These are phyloP conservation scores for Pimephales promelas DNA, from an alignment of 2,113 vertebrate species.

Conservation along the genomic window DNA sequence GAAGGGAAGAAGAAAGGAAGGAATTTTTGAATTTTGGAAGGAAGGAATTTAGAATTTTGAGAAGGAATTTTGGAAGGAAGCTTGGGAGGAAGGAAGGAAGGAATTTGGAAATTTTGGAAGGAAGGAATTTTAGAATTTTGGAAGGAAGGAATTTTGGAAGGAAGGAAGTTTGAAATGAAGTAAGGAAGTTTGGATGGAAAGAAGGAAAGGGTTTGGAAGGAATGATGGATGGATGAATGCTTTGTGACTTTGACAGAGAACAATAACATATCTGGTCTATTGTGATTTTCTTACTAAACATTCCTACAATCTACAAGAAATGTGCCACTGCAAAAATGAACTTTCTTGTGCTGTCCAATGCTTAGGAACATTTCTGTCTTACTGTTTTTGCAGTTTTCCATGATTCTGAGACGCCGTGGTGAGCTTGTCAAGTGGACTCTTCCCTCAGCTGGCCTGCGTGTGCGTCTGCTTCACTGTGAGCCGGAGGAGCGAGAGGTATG, in stretches of 20 bases:
- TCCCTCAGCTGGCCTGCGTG: background rate
- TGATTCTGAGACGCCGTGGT: background rate
- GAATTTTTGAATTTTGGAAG: no score
- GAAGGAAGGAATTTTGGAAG: no score
- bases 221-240: background rate
- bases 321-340: background rate
- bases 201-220: no score
- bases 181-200: no score
- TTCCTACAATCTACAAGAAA: background rate
- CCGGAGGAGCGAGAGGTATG: background rate
- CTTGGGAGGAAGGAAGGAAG: no score
- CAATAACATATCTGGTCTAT: background rate
- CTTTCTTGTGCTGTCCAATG: background rate
- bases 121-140: no score
- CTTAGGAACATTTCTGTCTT: background rate
- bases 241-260: background rate
- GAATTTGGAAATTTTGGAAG: no score
- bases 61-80: no score
- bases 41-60: no score
- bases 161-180: no score
- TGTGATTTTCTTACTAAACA: background rate
- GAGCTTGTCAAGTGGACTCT: background rate
- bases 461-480: background rate
- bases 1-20: no score
- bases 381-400: background rate